Evolutionary conservation across 2,888 invertebrate genomes (phyloP).

Genomic region (Rhingia rostrata): DNA sequence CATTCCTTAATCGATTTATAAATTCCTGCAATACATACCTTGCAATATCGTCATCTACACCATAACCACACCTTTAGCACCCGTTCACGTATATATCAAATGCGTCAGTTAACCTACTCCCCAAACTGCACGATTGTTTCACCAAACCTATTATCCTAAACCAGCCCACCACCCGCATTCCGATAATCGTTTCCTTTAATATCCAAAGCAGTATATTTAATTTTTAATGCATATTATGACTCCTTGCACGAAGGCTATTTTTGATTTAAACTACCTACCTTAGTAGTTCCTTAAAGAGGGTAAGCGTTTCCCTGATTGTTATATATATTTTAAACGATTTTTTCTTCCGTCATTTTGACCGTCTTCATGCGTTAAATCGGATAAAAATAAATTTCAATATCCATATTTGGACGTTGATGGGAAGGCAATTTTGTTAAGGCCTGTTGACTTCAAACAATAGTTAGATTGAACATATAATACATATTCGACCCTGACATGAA

Average conservation of each 20-base stretch:
- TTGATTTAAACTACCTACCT: neutral
- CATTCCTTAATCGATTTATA: neutral
- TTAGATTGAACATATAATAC: no score
- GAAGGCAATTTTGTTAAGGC: no score
- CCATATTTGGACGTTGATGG: no score
- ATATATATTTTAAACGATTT: no score
- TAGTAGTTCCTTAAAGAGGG: no score
- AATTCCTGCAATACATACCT: neutral
- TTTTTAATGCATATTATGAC: neutral
- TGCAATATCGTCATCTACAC: neutral
- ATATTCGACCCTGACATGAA: no score
- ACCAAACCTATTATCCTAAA: no score
- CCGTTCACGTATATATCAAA: neutral
- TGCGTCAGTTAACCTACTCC: slow-evolving; percentile 3
- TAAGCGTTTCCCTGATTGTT: no score
- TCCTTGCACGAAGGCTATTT: neutral
- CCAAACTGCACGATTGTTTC: neutral
- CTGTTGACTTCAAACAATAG: no score
- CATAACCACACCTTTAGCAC: neutral
- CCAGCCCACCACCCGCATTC: neutral
- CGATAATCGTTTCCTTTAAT: neutral
- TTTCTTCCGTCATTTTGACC: no score
- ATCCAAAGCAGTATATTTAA: neutral
- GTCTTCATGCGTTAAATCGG: no score
- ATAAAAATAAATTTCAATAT: no score